Evolutionary conservation across 2,113 vertebrate species (phyloP), one percentile per base, ranked within the genome.

Genomic region (Paradoxurus hermaphroditus): DNA sequence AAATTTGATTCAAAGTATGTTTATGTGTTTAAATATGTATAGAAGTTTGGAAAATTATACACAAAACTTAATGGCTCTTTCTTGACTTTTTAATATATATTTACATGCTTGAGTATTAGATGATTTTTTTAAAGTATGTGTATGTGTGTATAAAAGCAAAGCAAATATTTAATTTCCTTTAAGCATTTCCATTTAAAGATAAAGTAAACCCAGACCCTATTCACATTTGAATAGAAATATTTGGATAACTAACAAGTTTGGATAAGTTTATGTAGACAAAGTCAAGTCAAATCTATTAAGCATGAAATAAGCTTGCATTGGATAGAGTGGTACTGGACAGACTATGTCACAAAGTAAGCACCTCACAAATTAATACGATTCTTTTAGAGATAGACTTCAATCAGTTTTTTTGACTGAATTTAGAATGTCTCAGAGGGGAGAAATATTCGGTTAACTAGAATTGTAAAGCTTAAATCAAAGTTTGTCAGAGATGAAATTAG

Each of bases 401-500:
- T 82, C 62, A 10, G 39, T 62, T 44, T 88, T 89, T 82, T 25
- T 77, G 1, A 83, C 41, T 53, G 8, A 86, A 94, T 23, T 86
- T 56, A 41, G 2, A 93, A 10, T 73, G 3, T 95, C 87, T 95
- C 70, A 14, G 39, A 46, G 62, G 46, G 88, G 27, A 72, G 78
- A 62, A 86, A 46, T 81, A 83, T 59, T 63, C 72, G 93, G 65
- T 72, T 75, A 29, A 36, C 36, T 88, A n/a, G 44, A 95, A 96
- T 9, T 84, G 23, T 72, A 79, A 90, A 68, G 13, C 78, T 97
- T 83, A 73, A 92, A 56, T 0, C 79, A 81, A 87, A 59, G 78
- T 95, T 93, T 70, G 41, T 94, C 34, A 39, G 41, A 16, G 12
- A 86, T 79, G 91, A 97, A 90, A 93, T 81, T 21, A 90, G 88